Percentiles rank a stretch among this genome's conserved stretches.
phyloP scores from a whole-genome alignment of 2,113 vertebrate species.

The Pachypanchax playfairii region DNA sequence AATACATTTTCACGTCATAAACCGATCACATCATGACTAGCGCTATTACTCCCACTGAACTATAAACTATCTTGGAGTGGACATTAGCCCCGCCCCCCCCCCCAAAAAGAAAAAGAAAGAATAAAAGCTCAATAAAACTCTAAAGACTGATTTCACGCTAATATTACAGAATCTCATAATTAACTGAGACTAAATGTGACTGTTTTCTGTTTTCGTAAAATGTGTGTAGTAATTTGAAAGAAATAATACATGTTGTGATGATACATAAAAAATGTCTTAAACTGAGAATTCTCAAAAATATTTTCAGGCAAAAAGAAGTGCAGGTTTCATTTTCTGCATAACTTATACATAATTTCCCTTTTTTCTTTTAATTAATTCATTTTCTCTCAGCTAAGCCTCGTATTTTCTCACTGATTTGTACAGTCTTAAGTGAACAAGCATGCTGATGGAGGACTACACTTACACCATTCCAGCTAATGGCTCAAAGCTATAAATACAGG shows the following conservation, averaged over 20 bases:
- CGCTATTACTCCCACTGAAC: slow-evolving; percentile 14
- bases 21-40: slow-evolving; percentile 47
- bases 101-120: background rate
- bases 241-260: no score
- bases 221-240: no score
- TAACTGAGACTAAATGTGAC: no score
- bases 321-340: no score
- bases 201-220: no score
- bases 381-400: no score
- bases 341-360: no score
- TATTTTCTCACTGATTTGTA: slow-evolving; percentile 27
- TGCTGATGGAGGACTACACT: slow-evolving; percentile 66
- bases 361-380: background rate
- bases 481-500: slow-evolving; percentile 77
- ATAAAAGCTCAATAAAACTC: background rate
- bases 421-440: slow-evolving; percentile 55
- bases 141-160: background rate
- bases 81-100: background rate
- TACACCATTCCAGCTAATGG: slow-evolving; percentile 64
- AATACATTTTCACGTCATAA: slow-evolving; percentile 68
- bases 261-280: no score
- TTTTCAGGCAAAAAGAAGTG: background rate
- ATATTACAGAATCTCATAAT: background rate
- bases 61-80: background rate
- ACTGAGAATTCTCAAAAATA: background rate